Evolutionary conservation across 2,888 invertebrate species (phyloP).

Genomic region (Campoletis raptor): DNA sequence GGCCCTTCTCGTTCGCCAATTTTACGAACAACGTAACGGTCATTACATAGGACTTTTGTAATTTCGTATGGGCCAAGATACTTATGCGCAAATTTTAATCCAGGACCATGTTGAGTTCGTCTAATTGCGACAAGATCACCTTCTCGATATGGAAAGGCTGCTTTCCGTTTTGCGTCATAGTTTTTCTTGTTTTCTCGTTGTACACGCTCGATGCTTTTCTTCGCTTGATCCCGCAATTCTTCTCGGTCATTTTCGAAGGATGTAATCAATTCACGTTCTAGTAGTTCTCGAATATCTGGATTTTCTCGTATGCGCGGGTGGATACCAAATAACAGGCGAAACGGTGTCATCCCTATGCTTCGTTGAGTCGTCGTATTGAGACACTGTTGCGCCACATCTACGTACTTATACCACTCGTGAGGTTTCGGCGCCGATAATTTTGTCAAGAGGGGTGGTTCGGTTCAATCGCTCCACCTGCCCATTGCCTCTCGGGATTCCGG

Average conservation of each 20-base stretch:
- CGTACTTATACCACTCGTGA: slow-evolving; percentile 74
- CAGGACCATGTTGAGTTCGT: slow-evolving; percentile 8
- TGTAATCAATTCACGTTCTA: slow-evolving; percentile 27
- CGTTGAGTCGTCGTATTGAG: slow-evolving; percentile 72
- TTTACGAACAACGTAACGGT: slow-evolving; percentile 70
- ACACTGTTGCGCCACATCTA: slow-evolving; percentile 71
- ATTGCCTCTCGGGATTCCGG: too few species aligned
- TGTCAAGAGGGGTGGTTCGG: slow-evolving; percentile 63
- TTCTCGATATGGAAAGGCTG: slow-evolving; percentile 19
- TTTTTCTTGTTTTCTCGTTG: slow-evolving; percentile 9
- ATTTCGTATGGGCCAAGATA: slow-evolving; percentile 42
- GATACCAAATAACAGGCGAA: slow-evolving; percentile 33
- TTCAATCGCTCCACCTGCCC: too few species aligned
- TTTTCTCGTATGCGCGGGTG: slow-evolving; percentile 1
- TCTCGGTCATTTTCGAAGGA: slow-evolving; percentile 18
- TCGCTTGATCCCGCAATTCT: slow-evolving; percentile 31
- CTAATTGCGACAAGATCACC: slow-evolving; percentile 21
- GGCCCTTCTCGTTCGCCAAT: slow-evolving; percentile 72
- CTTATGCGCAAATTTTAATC: slow-evolving; percentile 13
- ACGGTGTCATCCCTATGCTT: slow-evolving; percentile 66
- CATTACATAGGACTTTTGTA: slow-evolving; percentile 71
- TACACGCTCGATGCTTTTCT: neutral
- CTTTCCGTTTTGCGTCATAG: slow-evolving; percentile 58
- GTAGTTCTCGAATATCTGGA: slow-evolving; percentile 21
- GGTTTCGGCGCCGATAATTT: slow-evolving; percentile 77